A percentile compares a stretch with the other conserved stretches of the same genome.
Evolutionary conservation across 2,888 invertebrate species (phyloP).

Genomic region (Drosophila maculinotata): DNA sequence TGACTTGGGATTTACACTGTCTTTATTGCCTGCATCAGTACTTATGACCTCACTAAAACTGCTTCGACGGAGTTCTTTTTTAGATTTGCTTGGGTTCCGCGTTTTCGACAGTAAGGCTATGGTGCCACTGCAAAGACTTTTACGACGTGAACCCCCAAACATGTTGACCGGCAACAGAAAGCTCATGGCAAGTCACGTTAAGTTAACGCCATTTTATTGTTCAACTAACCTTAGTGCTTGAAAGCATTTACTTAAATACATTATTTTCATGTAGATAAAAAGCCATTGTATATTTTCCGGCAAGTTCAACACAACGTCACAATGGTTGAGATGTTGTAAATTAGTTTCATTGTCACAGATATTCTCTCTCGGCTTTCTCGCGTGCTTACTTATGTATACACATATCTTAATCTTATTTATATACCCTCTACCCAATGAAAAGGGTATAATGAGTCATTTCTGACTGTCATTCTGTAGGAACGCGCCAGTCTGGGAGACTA

Average conservation of each 20-base stretch:
- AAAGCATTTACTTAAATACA: background rate
- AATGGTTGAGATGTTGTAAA: slow-evolving; percentile 7
- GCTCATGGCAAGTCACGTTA: slow-evolving; percentile 73
- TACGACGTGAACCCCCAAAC: slow-evolving; percentile 81
- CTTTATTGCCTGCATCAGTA: slow-evolving; percentile 18
- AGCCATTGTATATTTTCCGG: background rate
- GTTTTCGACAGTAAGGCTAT: slow-evolving; percentile 67
- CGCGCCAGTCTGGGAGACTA: no score
- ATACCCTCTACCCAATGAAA: background rate
- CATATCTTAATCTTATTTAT: background rate
- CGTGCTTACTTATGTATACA: background rate
- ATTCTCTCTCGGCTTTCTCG: slow-evolving; percentile 3
- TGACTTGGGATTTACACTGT: slow-evolving; percentile 23
- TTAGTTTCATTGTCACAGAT: slow-evolving; percentile 27
- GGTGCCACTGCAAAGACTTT: slow-evolving; percentile 83
- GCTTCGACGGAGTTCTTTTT: slow-evolving; percentile 82
- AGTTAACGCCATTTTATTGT: background rate
- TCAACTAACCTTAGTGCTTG: background rate
- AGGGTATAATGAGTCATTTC: no score
- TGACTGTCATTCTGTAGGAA: no score
- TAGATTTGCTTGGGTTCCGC: slow-evolving; percentile 71
- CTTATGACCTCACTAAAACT: slow-evolving; percentile 79
- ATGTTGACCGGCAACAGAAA: slow-evolving; percentile 83
- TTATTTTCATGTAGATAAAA: background rate
- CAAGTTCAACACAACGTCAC: slow-evolving; percentile 4